Evolutionary conservation across 2,797 vertebrate species (phyloP).

Genomic region (Gadopsis bispinosus): DNA sequence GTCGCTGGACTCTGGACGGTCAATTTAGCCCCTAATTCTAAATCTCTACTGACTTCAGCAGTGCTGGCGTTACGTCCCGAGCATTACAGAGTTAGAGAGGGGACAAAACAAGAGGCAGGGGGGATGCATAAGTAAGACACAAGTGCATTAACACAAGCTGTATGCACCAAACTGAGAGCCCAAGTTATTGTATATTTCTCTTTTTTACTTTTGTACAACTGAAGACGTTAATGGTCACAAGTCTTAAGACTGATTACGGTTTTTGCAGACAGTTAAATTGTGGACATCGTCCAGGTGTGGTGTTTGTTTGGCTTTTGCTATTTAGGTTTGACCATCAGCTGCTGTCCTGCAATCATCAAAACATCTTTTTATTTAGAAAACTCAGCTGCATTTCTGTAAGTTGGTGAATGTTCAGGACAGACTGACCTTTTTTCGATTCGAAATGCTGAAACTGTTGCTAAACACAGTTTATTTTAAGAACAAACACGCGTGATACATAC

Average conservation of each 20-base stretch:
- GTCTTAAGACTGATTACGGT: background rate
- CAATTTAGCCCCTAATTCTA: slow-evolving; percentile 49
- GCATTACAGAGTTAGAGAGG: background rate
- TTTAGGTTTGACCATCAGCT: background rate
- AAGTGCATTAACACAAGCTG: background rate
- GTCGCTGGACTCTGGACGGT: slow-evolving; percentile 40
- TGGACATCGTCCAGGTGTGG: background rate
- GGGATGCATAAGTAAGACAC: background rate
- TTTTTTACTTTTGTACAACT: too few species aligned
- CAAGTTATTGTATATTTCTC: too few species aligned
- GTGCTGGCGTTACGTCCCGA: background rate
- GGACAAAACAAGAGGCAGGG: background rate
- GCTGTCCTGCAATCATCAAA: background rate
- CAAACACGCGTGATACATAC: background rate
- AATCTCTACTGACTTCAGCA: slow-evolving; percentile 28
- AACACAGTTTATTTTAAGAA: too few species aligned
- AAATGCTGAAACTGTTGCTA: too few species aligned
- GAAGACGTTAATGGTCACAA: background rate
- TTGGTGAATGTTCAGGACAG: background rate
- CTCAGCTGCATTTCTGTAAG: background rate
- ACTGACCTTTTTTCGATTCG: too few species aligned
- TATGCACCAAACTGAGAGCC: background rate
- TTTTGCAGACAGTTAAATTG: background rate
- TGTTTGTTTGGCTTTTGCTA: background rate
- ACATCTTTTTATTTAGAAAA: background rate